Base-by-base conservation (phyloP, 2,888 invertebrate genomes). In the Dastarcus helophoroides region DNA sequence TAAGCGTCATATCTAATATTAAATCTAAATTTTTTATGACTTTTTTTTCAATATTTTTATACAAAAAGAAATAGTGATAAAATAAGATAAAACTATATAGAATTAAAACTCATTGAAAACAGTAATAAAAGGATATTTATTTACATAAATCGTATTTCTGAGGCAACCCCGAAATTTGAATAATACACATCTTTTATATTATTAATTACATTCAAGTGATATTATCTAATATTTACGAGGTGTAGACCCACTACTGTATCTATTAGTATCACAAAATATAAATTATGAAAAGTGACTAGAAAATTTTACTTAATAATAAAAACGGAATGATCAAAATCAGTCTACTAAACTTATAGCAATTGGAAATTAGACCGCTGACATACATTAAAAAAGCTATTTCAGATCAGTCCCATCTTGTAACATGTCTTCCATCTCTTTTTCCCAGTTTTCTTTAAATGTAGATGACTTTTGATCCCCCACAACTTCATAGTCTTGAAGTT, bases 401-500 rank as follows among this genome's bases (percentile, higher is more conserved):
- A 61, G 44, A 47, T 61, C 59, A 21, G 54, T 50, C 22, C 51
- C 53, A 23, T 61, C 60, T 35, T 58, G 55, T 11, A 63, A 47
- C 42, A 62, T 53, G 26, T 61, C 60, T 31, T 61, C 61, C 11
- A 62, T 58, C 34, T 61, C 61, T 37, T 59, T 51, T 33, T 63
- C 62, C 58, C 61, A 58, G 38, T 58, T 57, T 36, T 56, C 56
- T 32, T 49, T 54, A 42, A 54, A 59, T 9, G 56, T 52, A 15
- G 63, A 65, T 1, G 64, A 65, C 42, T 62, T 61, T 35, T 67
- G 64, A 43, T 71, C 72, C 37, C 67, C 67, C 23, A 93, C 88
- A 46, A 93, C 84, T 64, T 94, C 93, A 63, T 86, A 94, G 59
- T 93, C 91, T 61, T 89, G 88, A 47, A 94, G 71, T 65, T 94